Conservation (phyloP, 2,888 invertebrate genomes). For the Eledona agricola region DNA sequence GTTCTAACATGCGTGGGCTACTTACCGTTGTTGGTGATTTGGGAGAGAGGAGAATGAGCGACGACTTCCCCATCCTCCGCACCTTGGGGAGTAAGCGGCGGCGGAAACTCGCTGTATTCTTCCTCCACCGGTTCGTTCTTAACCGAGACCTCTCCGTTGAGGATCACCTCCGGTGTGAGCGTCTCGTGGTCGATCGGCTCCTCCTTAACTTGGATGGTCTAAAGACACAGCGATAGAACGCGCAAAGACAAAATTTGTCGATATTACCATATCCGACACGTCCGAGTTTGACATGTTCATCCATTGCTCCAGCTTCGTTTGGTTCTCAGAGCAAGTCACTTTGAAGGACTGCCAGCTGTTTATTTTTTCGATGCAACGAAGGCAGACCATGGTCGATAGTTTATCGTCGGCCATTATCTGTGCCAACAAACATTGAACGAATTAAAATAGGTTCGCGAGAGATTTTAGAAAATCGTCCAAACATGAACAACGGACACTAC, state of each 20-base stretch:
- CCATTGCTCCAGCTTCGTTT: slow-evolving; percentile 71
- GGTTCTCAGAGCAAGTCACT: slow-evolving; percentile 71
- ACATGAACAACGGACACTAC: no score
- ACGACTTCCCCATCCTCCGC: slow-evolving; percentile 19
- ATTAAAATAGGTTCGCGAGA: neutral
- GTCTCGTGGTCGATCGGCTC: slow-evolving; percentile 48
- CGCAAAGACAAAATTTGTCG: no score
- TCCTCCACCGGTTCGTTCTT: slow-evolving; percentile 48
- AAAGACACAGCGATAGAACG: no score
- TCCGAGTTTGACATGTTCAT: slow-evolving; percentile 52
- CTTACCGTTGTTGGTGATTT: slow-evolving; percentile 19
- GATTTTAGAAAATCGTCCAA: no score
- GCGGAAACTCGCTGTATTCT: slow-evolving; percentile 52
- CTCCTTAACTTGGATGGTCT: slow-evolving; percentile 56
- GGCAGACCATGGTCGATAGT: slow-evolving; percentile 73
- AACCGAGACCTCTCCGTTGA: slow-evolving; percentile 33
- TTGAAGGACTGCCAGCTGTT: slow-evolving; percentile 75
- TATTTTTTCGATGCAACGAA: slow-evolving; percentile 70
- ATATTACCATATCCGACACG: slow-evolving; percentile 16
- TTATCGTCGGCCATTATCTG: slow-evolving; percentile 73
- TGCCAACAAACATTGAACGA: slow-evolving; percentile 51
- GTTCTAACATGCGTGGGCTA: slow-evolving; percentile 1
- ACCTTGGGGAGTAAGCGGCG: slow-evolving; percentile 46
- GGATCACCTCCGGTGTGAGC: slow-evolving; percentile 35
- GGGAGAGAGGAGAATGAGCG: slow-evolving; percentile 7